Evolutionary conservation across 2,888 invertebrate genomes (phyloP), one percentile per base, ranked within the genome.

Genomic region (Dasypolia templi): DNA sequence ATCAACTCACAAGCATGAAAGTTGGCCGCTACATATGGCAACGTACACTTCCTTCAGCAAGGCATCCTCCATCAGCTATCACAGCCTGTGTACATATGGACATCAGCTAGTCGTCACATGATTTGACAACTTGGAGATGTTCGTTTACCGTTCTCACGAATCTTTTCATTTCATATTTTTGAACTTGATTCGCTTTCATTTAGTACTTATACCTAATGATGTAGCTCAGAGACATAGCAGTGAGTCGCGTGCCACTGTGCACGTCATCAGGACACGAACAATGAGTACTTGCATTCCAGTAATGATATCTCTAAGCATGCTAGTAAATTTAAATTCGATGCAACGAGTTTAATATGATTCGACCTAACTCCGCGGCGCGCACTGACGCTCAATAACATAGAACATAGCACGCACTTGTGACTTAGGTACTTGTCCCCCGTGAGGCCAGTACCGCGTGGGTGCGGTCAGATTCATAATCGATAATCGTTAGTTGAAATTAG

Each of bases 231-330:
- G 22, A 39, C 12, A 35, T 46, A 3, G 26, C 49, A 14, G 12
- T 2, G 44, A 42, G 29, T 22, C 3, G 12, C 26, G 49, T 26
- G 63, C 35, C 32, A 0, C 26, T 19, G 17, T 3, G 14, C 29
- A 29, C 39, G 32, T n/a, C 14, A 12, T 44, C 12, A 12, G 44
- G 7, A n/a, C 29, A 55, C 14, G 35, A 66, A 55, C 1, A 46
- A 64, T 64, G 14, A 44, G 42, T 69, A 49, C 53, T 63, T 63
- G 49, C 39, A 22, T 75, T 51, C 1, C 17, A 51, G 6, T 62
- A 35, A 35, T 44, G 4, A 14, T 53, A 44, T 44, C 11, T 35
- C 14, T 29, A n/a, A 29, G 29, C 44, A 35, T 26, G n/a, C 44
- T 42, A 62, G n/a, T 17, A 44, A 19, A 14, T 32, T 51, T 62